These are phyloP conservation scores for Rafetus swinhoei DNA, from an alignment of 2,113 vertebrate genomes.

Conservation along the genomic window DNA sequence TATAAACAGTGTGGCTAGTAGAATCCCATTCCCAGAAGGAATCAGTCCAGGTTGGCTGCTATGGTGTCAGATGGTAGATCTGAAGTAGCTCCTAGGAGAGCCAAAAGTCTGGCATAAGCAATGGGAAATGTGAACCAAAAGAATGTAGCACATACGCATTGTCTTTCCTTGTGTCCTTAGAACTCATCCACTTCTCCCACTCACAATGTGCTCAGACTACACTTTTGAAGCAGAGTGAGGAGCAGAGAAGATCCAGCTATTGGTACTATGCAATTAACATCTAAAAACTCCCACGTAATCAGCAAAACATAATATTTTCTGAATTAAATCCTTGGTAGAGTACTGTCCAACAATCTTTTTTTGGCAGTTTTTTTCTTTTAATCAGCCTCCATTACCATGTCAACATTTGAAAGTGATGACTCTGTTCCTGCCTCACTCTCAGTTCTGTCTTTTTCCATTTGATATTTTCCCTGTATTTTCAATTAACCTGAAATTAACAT, in stretches of 20 bases:
- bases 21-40: background rate
- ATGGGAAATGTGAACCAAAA: background rate
- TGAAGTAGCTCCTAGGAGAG: background rate
- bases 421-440: background rate
- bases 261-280: background rate
- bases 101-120: background rate
- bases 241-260: background rate
- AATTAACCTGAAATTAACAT: conserved; percentile 47
- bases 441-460: background rate
- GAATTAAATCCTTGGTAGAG: background rate
- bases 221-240: background rate
- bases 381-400: background rate
- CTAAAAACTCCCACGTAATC: background rate
- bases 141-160: background rate
- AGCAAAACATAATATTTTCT: background rate
- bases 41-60: background rate
- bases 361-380: background rate
- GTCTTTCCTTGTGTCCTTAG: background rate
- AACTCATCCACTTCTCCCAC: background rate
- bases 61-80: background rate
- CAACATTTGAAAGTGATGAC: background rate
- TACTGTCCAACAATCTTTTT: background rate
- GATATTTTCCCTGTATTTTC: conserved; percentile 1
- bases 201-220: conserved; percentile 9
- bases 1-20: background rate